These are phyloP conservation scores for Chlorops oryzae DNA, from an alignment of 1,140 invertebrate species.

Conservation along the genomic window DNA sequence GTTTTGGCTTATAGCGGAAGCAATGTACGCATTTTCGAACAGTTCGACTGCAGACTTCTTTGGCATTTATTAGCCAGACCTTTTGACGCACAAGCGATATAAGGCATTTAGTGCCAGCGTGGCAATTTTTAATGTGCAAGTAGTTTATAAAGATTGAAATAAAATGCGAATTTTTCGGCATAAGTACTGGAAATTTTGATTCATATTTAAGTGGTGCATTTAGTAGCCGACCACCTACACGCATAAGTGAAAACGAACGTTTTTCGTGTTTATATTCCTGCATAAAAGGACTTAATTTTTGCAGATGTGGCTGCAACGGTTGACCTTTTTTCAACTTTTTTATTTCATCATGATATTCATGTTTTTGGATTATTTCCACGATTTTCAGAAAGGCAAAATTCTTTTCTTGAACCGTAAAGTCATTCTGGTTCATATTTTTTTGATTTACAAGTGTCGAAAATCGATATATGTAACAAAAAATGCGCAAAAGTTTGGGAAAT, in stretches of 20 bases:
- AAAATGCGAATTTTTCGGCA: constrained; percentile 8
- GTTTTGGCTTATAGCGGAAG: constrained; percentile 11
- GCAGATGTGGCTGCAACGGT: constrained; percentile 1
- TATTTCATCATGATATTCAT: constrained; percentile 4
- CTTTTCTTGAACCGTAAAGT: too few species aligned
- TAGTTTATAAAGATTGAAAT: constrained; percentile 2
- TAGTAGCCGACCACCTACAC: constrained; percentile 5
- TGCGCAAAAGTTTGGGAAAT: too few species aligned
- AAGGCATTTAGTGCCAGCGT: constrained; percentile 9
- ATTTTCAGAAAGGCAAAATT: too few species aligned
- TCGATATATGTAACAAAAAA: too few species aligned
- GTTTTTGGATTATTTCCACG: constrained; percentile 5
- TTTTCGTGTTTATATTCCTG: neutral
- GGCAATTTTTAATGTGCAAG: constrained; percentile 9
- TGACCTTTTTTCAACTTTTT: constrained; percentile 2
- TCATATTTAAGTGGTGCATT: constrained; percentile 10
- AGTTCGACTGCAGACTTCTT: constrained; percentile 6
- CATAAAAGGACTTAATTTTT: constrained; percentile 6
- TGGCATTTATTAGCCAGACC: constrained; percentile 15
- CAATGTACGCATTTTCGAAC: constrained; percentile 11
- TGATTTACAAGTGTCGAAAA: too few species aligned
- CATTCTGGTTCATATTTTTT: too few species aligned
- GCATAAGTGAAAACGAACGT: constrained; percentile 3
- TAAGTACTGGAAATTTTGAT: constrained; percentile 9
- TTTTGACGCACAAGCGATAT: constrained; percentile 5